These are phyloP conservation scores for Himantopus leucocephalus DNA, from an alignment of 2,113 vertebrate genomes.

Conservation along the genomic window DNA sequence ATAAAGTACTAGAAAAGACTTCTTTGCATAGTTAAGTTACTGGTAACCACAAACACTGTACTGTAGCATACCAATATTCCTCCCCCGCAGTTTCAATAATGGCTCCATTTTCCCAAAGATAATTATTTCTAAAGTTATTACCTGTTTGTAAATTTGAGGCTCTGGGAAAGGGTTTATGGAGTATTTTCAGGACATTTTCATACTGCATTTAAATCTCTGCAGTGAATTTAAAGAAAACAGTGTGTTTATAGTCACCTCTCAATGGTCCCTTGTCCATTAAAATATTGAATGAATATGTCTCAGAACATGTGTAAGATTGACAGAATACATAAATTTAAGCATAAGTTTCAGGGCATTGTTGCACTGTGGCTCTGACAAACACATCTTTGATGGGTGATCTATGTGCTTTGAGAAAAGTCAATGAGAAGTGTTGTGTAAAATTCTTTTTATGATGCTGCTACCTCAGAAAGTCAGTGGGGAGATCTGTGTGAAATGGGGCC, in stretches of 20 bases:
- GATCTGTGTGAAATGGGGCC: not conserved
- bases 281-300: not conserved
- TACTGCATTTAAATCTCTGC: not conserved
- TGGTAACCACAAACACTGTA: not conserved
- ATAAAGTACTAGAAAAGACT: not conserved
- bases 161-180: not conserved
- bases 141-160: not conserved
- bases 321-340: not conserved
- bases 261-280: not conserved
- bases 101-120: not conserved
- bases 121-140: not conserved
- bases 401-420: not conserved
- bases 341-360: not conserved
- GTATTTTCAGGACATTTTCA: not conserved
- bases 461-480: not conserved
- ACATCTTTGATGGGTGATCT: not conserved
- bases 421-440: not conserved
- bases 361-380: not conserved
- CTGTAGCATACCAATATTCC: not conserved
- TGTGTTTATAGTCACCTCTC: not conserved
- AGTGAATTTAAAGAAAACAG: not conserved
- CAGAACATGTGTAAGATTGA: not conserved
- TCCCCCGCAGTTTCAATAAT: not conserved
- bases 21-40: not conserved
- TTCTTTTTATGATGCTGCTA: not conserved